These are phyloP conservation scores for Phalacrocorax brasilianus DNA, from an alignment of 2,113 vertebrate species.

Conservation along the genomic window DNA sequence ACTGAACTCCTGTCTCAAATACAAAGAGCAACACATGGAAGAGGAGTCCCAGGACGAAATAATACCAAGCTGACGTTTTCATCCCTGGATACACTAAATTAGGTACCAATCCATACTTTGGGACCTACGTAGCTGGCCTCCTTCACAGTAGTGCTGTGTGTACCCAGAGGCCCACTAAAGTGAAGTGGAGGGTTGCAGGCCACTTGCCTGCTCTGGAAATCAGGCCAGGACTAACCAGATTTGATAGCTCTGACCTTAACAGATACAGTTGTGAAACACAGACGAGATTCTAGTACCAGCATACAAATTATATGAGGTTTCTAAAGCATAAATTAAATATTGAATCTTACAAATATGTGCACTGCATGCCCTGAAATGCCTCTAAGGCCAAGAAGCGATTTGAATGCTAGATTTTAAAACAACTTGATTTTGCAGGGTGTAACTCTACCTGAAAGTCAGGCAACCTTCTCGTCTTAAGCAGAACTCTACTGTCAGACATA, in stretches of 20 bases:
- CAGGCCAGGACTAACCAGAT: background rate
- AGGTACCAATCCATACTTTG: background rate
- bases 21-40: background rate
- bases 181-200: background rate
- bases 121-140: background rate
- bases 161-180: background rate
- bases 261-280: background rate
- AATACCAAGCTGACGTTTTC: background rate
- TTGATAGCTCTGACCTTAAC: constrained; percentile 15
- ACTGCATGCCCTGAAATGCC: background rate
- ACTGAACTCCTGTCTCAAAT: background rate
- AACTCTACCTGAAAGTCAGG: background rate
- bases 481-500: background rate
- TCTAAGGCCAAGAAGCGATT: background rate
- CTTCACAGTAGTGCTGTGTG: background rate
- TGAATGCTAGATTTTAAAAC: background rate
- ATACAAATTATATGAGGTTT: background rate
- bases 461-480: background rate
- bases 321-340: background rate
- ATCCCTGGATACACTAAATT: background rate
- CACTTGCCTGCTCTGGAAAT: background rate
- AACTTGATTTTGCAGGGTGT: background rate
- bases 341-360: background rate
- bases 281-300: background rate
- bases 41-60: background rate